Conservation (phyloP, 2,888 invertebrate genomes). For the Mellilla xanthometata region DNA sequence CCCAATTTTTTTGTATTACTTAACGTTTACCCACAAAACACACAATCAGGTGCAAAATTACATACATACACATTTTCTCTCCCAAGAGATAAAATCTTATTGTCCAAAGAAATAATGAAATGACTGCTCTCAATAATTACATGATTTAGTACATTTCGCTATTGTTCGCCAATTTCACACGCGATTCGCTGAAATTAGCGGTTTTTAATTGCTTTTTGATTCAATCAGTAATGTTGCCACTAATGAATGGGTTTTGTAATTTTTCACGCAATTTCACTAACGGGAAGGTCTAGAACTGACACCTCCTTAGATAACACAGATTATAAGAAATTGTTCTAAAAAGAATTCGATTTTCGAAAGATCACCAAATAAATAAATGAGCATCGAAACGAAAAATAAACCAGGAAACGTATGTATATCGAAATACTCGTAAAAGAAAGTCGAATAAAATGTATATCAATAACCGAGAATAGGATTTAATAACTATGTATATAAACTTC, state of each 20-base stretch:
- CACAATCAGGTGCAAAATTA: no score
- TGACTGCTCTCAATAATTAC: slow-evolving; percentile 21
- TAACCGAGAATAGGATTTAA: no score
- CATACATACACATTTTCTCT: no score
- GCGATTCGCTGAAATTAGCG: slow-evolving; percentile 19
- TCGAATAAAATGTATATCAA: no score
- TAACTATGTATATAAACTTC: no score
- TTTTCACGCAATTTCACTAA: not conserved
- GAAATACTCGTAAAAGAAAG: no score
- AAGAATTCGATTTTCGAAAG: no score
- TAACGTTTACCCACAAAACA: not conserved
- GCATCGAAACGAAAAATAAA: no score
- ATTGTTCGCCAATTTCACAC: slow-evolving; percentile 30
- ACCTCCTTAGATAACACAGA: no score
- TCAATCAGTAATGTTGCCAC: slow-evolving; percentile 29
- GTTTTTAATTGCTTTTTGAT: slow-evolving; percentile 24
- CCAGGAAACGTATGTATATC: no score
- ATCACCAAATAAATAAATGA: no score
- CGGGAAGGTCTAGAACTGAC: not conserved
- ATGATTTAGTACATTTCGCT: slow-evolving; percentile 24
- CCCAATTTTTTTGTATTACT: not conserved
- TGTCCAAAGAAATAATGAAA: slow-evolving; percentile 18
- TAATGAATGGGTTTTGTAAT: slow-evolving; percentile 2
- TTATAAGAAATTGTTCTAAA: no score
- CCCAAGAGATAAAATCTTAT: slow-evolving; percentile 8